Conservation (phyloP, 1,140 invertebrate genomes). For the Drosophila parvula region DNA sequence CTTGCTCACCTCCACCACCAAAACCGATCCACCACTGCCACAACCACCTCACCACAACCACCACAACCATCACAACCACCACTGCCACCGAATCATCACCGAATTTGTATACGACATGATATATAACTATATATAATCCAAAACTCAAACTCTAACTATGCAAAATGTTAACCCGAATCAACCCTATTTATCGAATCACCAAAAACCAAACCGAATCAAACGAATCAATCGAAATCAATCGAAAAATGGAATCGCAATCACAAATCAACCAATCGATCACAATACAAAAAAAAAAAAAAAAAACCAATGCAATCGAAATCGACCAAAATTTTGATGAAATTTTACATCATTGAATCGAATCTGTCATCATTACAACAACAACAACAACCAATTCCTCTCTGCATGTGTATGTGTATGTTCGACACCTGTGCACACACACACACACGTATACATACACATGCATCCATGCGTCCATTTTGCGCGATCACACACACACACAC, state of each 20-base stretch:
- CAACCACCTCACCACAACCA: slow-evolving; percentile 12
- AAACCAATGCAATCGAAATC: slow-evolving; percentile 15
- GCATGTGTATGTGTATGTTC: slow-evolving; percentile 56
- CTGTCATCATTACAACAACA: slow-evolving; percentile 24
- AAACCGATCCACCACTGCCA: slow-evolving; percentile 26
- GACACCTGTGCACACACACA: slow-evolving; percentile 36
- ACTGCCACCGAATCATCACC: slow-evolving; percentile 38
- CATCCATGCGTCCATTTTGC: slow-evolving; percentile 30
- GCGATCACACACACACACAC: slow-evolving; percentile 50
- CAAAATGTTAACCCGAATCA: slow-evolving; percentile 32
- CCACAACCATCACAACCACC: slow-evolving; percentile 33
- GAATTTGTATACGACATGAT: slow-evolving; percentile 36
- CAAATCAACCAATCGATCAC: slow-evolving; percentile 24
- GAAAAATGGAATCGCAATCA: slow-evolving; percentile 25
- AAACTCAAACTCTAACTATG: slow-evolving; percentile 30
- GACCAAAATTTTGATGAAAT: slow-evolving; percentile 33
- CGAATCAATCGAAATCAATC: slow-evolving; percentile 35
- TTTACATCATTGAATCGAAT: slow-evolving; percentile 19
- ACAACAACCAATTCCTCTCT: slow-evolving; percentile 25
- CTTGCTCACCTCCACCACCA: slow-evolving; percentile 36
- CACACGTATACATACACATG: slow-evolving; percentile 52
- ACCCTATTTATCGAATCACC: slow-evolving; percentile 25
- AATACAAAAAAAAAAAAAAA: slow-evolving; percentile 30
- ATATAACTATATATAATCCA: slow-evolving; percentile 37
- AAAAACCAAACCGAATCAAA: slow-evolving; percentile 36